phyloP scores from a whole-genome alignment of 2,888 invertebrate species.

The Nesidiocoris tenuis region DNA sequence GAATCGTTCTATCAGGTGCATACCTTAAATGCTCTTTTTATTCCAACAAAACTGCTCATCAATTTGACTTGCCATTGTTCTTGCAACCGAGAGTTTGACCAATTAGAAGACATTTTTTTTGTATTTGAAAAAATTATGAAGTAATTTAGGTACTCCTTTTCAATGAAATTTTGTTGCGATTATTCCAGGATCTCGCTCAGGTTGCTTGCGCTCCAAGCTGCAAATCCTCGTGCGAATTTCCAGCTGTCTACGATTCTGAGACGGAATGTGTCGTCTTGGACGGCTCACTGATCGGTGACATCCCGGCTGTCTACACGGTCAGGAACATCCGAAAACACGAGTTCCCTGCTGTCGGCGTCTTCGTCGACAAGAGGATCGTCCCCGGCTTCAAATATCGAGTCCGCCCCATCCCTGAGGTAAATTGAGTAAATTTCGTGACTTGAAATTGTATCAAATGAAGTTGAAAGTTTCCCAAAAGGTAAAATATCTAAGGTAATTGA shows the following conservation, averaged over 20 bases:
- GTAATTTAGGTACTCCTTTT: no score
- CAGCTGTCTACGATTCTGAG: not conserved
- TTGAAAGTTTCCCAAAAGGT: no score
- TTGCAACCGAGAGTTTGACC: not conserved
- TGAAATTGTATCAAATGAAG: no score
- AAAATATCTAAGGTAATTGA: no score
- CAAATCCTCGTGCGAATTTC: slow-evolving; percentile 18
- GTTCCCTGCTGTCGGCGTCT: slow-evolving; percentile 70
- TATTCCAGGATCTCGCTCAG: slow-evolving; percentile 25
- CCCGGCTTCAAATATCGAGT: slow-evolving; percentile 75
- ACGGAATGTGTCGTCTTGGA: slow-evolving; percentile 56
- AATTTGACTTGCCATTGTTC: not conserved
- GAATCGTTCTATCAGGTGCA: slow-evolving; percentile 39
- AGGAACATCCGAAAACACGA: slow-evolving; percentile 64
- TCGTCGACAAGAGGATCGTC: slow-evolving; percentile 68
- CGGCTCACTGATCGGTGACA: slow-evolving; percentile 64
- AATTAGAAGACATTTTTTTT: not conserved
- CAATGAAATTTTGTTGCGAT: no score
- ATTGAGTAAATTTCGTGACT: no score
- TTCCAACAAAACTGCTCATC: no score
- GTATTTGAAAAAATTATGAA: not conserved
- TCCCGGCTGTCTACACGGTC: slow-evolving; percentile 66
- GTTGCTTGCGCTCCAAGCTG: slow-evolving; percentile 6
- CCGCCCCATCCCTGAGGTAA: slow-evolving; percentile 59
- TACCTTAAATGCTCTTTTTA: no score